A percentile compares a stretch with the other conserved stretches of the same genome.
phyloP scores from a whole-genome alignment of 2,888 invertebrate species.

The Drosophila mayaguana region DNA sequence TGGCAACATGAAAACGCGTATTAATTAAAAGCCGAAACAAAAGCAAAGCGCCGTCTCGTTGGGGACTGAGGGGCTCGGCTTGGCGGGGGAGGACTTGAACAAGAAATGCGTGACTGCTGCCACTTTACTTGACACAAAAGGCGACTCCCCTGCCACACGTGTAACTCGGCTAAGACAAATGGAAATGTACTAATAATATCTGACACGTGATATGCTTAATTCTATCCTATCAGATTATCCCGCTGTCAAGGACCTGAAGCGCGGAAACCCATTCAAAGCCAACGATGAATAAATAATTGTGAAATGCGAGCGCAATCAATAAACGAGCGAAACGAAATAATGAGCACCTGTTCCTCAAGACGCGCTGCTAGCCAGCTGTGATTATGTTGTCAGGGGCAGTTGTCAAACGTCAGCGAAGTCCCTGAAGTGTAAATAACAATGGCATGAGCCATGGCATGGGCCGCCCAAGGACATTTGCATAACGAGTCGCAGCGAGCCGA shows the following conservation, averaged over 20 bases:
- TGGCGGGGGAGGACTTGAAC: slow-evolving; percentile 13
- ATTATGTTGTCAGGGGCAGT: slow-evolving; percentile 23
- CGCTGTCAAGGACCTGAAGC: neutral
- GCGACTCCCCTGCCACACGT: neutral
- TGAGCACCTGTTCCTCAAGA: slow-evolving; percentile 22
- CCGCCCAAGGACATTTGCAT: slow-evolving; percentile 40
- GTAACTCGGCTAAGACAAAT: slow-evolving; percentile 28
- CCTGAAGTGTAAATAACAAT: slow-evolving; percentile 7
- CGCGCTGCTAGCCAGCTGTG: slow-evolving; percentile 4
- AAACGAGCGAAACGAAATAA: slow-evolving; percentile 8
- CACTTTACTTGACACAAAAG: slow-evolving; percentile 34
- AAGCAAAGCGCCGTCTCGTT: slow-evolving; percentile 25
- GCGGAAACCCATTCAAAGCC: neutral
- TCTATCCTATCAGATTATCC: slow-evolving; percentile 25
- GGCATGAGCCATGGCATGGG: neutral
- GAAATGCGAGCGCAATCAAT: slow-evolving; percentile 11
- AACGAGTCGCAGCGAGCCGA: slow-evolving; percentile 14
- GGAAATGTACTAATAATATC: slow-evolving; percentile 61
- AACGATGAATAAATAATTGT: slow-evolving; percentile 16
- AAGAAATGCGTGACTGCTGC: slow-evolving; percentile 42
- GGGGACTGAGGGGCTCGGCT: slow-evolving; percentile 2
- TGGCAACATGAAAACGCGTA: slow-evolving; percentile 69
- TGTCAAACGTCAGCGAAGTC: slow-evolving; percentile 21
- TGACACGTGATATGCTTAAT: slow-evolving; percentile 65
- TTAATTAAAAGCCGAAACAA: slow-evolving; percentile 69